Evolutionary conservation across 2,888 invertebrate genomes (phyloP).

Genomic region (Sminthurides aquaticus): DNA sequence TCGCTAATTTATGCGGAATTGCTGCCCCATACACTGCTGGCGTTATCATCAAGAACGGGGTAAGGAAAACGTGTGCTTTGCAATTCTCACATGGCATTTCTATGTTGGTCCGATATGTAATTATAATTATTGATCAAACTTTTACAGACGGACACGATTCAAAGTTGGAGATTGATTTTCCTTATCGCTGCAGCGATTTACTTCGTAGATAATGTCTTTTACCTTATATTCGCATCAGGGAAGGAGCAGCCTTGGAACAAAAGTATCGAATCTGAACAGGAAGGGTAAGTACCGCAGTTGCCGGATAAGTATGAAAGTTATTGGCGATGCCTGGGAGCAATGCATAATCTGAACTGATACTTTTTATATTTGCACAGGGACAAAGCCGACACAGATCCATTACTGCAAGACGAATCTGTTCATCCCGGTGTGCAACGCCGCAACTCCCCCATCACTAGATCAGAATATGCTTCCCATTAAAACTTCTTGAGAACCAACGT

Average conservation of each 20-base stretch:
- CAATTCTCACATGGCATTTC: too few species aligned
- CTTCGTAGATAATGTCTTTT: conserved; percentile 34
- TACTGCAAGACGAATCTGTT: background rate
- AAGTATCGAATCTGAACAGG: background rate
- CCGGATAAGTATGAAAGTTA: too few species aligned
- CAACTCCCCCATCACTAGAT: background rate
- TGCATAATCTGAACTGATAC: background rate
- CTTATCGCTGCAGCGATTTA: conserved; percentile 34
- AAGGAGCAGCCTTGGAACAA: conserved; percentile 40
- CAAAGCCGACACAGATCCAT: background rate
- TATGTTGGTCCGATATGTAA: too few species aligned
- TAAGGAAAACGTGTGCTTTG: conserved; percentile 15
- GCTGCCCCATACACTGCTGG: conserved; percentile 41
- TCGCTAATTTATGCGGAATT: conserved; percentile 29
- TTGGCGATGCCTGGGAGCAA: background rate
- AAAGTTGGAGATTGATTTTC: conserved; percentile 36
- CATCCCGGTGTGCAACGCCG: background rate
- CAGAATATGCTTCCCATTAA: too few species aligned
- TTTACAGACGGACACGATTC: conserved; percentile 16
- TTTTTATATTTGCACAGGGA: background rate
- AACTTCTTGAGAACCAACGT: too few species aligned
- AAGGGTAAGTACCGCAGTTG: background rate
- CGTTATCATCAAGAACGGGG: conserved; percentile 35
- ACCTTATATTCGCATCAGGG: conserved; percentile 35
- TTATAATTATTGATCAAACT: too few species aligned